Evolutionary conservation across 2,888 invertebrate species (phyloP), one percentile per base, ranked within the genome.

Genomic region (Drosophila tripunctata): DNA sequence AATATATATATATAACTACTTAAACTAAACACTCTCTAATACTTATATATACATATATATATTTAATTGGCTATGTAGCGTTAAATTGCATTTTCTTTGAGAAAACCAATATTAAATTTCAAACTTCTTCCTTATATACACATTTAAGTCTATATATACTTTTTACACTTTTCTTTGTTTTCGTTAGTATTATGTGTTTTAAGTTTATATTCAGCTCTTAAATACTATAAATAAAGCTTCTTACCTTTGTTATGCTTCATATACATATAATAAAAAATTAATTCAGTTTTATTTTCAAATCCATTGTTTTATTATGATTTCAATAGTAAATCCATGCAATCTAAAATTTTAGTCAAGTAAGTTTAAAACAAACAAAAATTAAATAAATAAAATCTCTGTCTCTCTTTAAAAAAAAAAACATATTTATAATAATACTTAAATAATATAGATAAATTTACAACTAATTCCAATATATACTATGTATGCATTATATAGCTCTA

Each of bases 11-110:
- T 40, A 44, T 22, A 51, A 38, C 41, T 55, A 47, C 15, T 30
- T 27, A 40, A 31, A 45, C 50, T 14, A 15, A 51, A 51, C 33
- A 48, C 40, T 35, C 44, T 35, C 44, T 44, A 40, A 22, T 44
- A 48, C 21, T 50, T 35, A 27, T 40, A 31, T 36, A 24, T 14
- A 14, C 41, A 22, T 40, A 48, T 19, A 48, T 31, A n/a, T n/a
- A n/a, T 31, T 30, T 30, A 50, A 57, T 75, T 60, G 68, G 56
- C 55, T 61, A 50, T 56, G 55, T 77, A 60, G 67, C 36, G 24
- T 54, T 17, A 30, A 65, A 31, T 71, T 72, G 73, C 71, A 65
- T 72, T 71, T 72, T 64, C 72, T 12, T 10, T 38, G 31, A 38
- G 38, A 54, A 31, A 21, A 54, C 48, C 22, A 43, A 24, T 67